phyloP scores from a whole-genome alignment of 2,113 vertebrate species.

The Balaenoptera acutorostrata region DNA sequence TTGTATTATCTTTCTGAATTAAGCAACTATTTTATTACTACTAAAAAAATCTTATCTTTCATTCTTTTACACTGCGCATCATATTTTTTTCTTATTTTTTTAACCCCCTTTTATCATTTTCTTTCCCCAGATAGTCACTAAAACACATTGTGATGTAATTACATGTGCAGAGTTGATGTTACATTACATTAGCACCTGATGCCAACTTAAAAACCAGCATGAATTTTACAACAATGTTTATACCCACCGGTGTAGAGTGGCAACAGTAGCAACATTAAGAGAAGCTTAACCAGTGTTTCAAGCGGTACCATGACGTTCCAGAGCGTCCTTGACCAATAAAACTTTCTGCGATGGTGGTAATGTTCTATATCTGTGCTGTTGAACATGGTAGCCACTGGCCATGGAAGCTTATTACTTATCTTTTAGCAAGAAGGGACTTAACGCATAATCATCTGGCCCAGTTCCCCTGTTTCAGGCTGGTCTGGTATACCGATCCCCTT shows the following conservation, averaged over 20 bases:
- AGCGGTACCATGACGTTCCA: rapidly evolving
- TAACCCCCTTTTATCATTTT: too few relatives aligned
- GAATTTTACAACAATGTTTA: not conserved
- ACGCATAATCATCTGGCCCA: not conserved
- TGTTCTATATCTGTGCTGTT: rapidly evolving
- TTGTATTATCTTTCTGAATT: too few relatives aligned
- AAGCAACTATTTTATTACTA: not conserved
- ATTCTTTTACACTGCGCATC: not conserved
- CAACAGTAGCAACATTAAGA: not conserved
- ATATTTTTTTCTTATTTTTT: not conserved
- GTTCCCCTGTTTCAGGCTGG: not conserved
- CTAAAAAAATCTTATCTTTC: not conserved
- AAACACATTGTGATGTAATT: not conserved
- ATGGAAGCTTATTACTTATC: not conserved
- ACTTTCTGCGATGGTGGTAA: rapidly evolving
- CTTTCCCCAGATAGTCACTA: too few relatives aligned
- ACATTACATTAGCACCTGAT: rapidly evolving
- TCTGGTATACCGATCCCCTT: not conserved
- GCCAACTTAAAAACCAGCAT: not conserved
- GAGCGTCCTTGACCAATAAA: too few relatives aligned
- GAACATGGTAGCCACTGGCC: not conserved
- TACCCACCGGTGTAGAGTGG: rapidly evolving
- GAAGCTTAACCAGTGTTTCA: not conserved
- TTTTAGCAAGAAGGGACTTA: not conserved
- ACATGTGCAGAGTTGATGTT: too few relatives aligned